A percentile compares a stretch with the other conserved stretches of the same genome.
Evolutionary conservation across 2,113 vertebrate species (phyloP).

Genomic region (Nicator chloris): DNA sequence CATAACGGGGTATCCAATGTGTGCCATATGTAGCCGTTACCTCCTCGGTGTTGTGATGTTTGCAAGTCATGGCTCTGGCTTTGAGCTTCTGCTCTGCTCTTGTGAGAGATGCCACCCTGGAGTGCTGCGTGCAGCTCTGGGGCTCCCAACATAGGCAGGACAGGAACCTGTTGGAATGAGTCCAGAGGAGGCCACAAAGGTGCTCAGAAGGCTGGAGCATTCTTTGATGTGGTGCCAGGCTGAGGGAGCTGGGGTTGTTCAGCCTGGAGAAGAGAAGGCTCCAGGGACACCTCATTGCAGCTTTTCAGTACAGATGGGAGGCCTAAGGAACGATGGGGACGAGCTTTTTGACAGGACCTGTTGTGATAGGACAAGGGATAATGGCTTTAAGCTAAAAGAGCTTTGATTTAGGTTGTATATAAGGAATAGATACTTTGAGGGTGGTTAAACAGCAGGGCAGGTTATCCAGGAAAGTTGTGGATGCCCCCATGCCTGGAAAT

Average conservation of each 20-base stretch:
- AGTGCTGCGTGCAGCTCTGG: neutral
- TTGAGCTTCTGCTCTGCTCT: neutral
- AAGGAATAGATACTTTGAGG: neutral
- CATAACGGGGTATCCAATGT: neutral
- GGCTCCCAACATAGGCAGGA: neutral
- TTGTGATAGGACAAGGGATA: neutral
- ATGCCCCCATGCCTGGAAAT: neutral
- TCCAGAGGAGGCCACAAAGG: neutral
- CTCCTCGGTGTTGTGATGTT: rapidly evolving
- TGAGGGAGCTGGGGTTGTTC: neutral
- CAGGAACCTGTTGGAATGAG: rapidly evolving
- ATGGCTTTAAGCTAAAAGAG: neutral
- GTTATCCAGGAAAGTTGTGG: neutral
- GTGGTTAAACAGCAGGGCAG: neutral
- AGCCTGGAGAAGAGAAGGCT: neutral
- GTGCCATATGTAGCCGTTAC: rapidly evolving
- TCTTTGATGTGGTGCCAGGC: too few species aligned
- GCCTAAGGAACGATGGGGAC: rapidly evolving
- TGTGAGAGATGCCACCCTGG: neutral
- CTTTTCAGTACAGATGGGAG: neutral
- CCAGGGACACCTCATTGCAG: neutral
- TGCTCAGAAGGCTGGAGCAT: neutral
- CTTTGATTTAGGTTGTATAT: neutral
- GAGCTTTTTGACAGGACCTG: neutral
- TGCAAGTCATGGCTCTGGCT: neutral